Conservation (phyloP, 2,113 vertebrate species). For the Anarrhichthys ocellatus region DNA sequence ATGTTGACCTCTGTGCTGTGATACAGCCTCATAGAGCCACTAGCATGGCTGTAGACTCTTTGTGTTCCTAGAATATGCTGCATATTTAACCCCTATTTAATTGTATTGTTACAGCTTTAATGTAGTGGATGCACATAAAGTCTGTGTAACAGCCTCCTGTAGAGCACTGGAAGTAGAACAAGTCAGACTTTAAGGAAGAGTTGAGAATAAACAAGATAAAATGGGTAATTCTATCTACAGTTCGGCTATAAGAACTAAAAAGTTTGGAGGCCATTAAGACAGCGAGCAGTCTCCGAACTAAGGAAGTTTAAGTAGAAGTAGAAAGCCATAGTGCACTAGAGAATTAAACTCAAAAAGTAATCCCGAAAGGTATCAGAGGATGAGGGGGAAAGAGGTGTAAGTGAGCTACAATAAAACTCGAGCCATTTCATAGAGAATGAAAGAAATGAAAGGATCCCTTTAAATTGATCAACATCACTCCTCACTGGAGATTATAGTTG, state of each 20-base stretch:
- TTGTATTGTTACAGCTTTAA: neutral
- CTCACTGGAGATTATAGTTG: neutral
- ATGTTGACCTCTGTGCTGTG: neutral
- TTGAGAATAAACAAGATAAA: conserved; percentile 7
- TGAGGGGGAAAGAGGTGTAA: neutral
- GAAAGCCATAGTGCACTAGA: conserved; percentile 2
- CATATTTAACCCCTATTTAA: neutral
- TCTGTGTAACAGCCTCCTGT: neutral
- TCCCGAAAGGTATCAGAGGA: conserved; percentile 23
- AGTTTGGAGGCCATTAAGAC: conserved; percentile 17
- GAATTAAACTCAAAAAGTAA: conserved; percentile 46
- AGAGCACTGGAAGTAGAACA: neutral
- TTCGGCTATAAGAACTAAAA: neutral
- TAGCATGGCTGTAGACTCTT: neutral
- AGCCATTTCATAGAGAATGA: conserved; percentile 7
- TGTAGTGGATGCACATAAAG: neutral
- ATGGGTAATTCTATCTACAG: neutral
- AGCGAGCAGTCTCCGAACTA: conserved; percentile 18
- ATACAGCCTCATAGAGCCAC: neutral
- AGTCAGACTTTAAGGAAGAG: neutral
- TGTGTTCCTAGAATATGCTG: neutral
- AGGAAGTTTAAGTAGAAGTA: conserved; percentile 11
- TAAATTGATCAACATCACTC: conserved; percentile 1
- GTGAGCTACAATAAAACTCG: conserved; percentile 9
- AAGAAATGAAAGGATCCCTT: conserved; percentile 22